A percentile compares a stretch with the other conserved stretches of the same genome.
These are phyloP conservation scores for Phalacrocorax aristotelis DNA, from an alignment of 2,113 vertebrate genomes.

Conservation along the genomic window DNA sequence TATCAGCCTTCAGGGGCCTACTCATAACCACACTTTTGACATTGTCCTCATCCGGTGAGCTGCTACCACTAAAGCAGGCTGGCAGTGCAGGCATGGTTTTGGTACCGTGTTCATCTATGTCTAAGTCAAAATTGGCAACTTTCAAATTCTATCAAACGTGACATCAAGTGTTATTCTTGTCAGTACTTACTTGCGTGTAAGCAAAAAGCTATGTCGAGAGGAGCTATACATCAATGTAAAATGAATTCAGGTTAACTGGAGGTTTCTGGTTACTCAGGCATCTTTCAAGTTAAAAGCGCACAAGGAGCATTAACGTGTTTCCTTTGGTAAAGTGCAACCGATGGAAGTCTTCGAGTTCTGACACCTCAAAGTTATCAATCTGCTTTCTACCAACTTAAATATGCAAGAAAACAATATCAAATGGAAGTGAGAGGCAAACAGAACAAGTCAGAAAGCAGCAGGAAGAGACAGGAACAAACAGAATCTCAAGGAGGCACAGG, in stretches of 20 bases:
- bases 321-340: not conserved
- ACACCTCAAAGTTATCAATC: not conserved
- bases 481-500: not conserved
- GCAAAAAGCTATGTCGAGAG: not conserved
- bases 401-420: not conserved
- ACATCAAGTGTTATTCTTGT: not conserved
- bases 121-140: not conserved
- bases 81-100: rapidly evolving
- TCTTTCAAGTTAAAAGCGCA: not conserved
- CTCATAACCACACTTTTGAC: rapidly evolving
- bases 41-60: not conserved
- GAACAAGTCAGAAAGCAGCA: not conserved
- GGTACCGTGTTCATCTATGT: rapidly evolving
- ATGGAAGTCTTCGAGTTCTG: not conserved
- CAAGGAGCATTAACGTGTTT: not conserved
- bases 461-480: not conserved
- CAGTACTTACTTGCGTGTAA: not conserved
- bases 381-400: not conserved
- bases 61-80: not conserved
- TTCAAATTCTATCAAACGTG: not conserved
- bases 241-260: not conserved
- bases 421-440: not conserved
- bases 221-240: not conserved
- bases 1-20: not conserved
- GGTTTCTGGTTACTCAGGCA: not conserved